Evolutionary conservation across 2,113 vertebrate genomes (phyloP).

Genomic region (Parotia lawesii): DNA sequence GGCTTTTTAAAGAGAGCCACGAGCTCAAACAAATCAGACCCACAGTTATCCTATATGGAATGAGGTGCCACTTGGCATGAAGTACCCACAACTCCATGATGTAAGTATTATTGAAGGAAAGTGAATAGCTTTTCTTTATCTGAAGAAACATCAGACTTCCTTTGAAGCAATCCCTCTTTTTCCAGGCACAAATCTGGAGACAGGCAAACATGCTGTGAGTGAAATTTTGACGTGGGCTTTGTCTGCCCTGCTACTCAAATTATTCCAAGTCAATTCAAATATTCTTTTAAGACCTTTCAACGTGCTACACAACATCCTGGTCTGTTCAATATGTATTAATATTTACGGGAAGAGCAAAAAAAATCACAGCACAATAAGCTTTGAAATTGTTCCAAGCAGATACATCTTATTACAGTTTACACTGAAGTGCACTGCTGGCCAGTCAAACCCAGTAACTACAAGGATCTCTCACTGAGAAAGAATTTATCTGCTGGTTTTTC

Average conservation of each 20-base stretch:
- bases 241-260: neutral
- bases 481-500: neutral
- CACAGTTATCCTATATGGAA: neutral
- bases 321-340: neutral
- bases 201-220: fast-evolving
- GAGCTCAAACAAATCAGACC: neutral
- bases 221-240: neutral
- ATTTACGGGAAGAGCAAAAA: neutral
- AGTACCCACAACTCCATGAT: neutral
- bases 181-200: neutral
- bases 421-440: neutral
- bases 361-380: neutral
- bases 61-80: neutral
- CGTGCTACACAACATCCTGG: neutral
- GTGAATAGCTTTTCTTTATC: neutral
- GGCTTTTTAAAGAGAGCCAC: neutral
- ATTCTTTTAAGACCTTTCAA: neutral
- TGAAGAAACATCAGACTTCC: neutral
- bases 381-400: neutral
- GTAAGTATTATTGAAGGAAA: neutral
- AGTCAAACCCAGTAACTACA: neutral
- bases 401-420: neutral
- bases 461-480: neutral
- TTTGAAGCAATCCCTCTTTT: neutral
- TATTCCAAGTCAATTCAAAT: neutral